phyloP scores from a whole-genome alignment of 2,888 invertebrate species.

The Hydroisotoma schaefferi region DNA sequence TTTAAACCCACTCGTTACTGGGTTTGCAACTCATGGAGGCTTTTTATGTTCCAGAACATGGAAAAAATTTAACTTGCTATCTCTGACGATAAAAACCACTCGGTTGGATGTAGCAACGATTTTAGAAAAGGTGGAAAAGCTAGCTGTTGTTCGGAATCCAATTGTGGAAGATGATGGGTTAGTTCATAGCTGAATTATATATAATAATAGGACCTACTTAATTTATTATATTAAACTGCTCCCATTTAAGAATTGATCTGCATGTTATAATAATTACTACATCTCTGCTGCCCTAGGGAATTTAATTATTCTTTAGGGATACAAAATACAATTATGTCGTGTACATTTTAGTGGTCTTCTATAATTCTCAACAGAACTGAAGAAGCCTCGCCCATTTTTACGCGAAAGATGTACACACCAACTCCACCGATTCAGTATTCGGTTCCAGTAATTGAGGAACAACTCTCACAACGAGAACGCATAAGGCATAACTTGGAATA shows the following conservation, averaged over 20 bases:
- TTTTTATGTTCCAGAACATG: conserved; percentile 5
- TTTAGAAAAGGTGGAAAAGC: conserved; percentile 1
- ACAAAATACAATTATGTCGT: too few relatives aligned
- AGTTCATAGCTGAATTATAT: too few relatives aligned
- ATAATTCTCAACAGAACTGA: conserved; percentile 14
- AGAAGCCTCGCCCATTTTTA: conserved; percentile 31
- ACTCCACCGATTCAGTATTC: conserved; percentile 21
- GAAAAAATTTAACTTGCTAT: not conserved
- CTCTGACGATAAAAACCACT: conserved; percentile 3
- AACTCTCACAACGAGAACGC: not conserved
- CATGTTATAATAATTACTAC: too few relatives aligned
- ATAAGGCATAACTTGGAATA: not conserved
- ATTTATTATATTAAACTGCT: too few relatives aligned
- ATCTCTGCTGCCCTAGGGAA: too few relatives aligned
- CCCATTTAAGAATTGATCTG: too few relatives aligned
- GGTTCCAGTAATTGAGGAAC: conserved; percentile 15
- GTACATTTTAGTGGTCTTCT: too few relatives aligned
- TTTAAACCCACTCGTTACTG: not conserved
- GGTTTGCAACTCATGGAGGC: not conserved
- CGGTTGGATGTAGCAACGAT: conserved; percentile 3
- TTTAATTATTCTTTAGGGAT: too few relatives aligned
- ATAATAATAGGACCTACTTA: too few relatives aligned
- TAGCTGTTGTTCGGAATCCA: not conserved
- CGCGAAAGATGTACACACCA: conserved; percentile 15
- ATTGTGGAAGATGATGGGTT: conserved; percentile 5